Evolutionary conservation across 1,140 invertebrate species (phyloP), one percentile per base, ranked within the genome.

Genomic region (Platorchestia sp.): DNA sequence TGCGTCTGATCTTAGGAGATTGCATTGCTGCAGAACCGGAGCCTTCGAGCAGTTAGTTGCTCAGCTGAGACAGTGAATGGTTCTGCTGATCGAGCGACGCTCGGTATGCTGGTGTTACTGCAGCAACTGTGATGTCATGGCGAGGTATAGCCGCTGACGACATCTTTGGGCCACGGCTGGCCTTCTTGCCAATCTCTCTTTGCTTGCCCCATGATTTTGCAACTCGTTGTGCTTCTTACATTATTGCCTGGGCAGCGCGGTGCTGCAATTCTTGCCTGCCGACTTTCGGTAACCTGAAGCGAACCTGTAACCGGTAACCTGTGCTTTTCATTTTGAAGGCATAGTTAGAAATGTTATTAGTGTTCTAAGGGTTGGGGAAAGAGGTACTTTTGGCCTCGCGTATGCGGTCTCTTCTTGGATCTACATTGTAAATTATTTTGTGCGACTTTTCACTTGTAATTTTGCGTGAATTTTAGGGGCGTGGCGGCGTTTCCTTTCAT

Each of bases 161-260:
- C 87, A 89, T 89, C 87, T 42, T 44, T 27, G 41, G 27, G n/a
- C 87, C 43, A 14, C 27, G 87, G 87, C 87, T 42, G 87, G 87
- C 87, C 87, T 89, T 89, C 87, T 89, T 89, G 87, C 87, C 87
- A 89, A 89, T 89, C 87, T 89, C 87, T 10, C 87, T 89, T 89
- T 89, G 87, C 87, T 89, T 89, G 87, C 87, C 87, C 41, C 87
- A 42, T 42, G 41, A 89, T 89, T 89, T 89, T 44, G 87, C 87
- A 89, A 89, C 36, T 89, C 87, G 87, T 42, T 89, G 87, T 36
- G 5, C 87, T 27, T 41, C 7, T n/a, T 36, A 36, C n/a, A n/a
- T n/a, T n/a, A 36, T 86, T 86, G 86, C 86, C 36, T 86, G 36
- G 43, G n/a, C 59, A 10, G 14, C 59, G 59, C 59, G 14, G 1